A percentile compares a stretch with the other conserved stretches of the same genome.
phyloP scores from a whole-genome alignment of 1,140 invertebrate genomes.

The Panulirus ornatus region DNA sequence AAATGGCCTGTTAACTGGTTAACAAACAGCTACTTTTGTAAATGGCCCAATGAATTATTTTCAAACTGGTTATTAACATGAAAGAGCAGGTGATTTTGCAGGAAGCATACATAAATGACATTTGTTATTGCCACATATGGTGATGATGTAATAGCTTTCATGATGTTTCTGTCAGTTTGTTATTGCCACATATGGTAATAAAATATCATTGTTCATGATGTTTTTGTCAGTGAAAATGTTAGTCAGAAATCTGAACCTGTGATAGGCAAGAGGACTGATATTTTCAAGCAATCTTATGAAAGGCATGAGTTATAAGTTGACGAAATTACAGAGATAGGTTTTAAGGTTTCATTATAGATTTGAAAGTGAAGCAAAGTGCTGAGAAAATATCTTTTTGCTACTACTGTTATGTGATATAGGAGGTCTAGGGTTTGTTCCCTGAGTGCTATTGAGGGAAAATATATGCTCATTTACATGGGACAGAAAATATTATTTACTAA shows the following conservation, averaged over 20 bases:
- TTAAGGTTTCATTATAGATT: background rate
- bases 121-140: background rate
- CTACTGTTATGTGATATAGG: background rate
- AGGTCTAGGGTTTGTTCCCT: background rate
- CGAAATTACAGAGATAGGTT: too few relatives aligned
- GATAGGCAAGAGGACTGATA: background rate
- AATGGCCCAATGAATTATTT: background rate
- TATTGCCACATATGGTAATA: background rate
- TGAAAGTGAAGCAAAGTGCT: background rate
- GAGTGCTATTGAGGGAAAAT: background rate
- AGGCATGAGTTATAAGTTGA: too few relatives aligned
- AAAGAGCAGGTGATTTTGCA: background rate
- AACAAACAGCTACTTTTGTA: background rate
- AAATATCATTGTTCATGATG: background rate
- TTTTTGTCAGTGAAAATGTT: background rate
- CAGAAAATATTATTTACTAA: background rate
- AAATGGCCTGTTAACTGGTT: too few relatives aligned
- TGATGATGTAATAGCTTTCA: background rate
- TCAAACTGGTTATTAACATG: background rate
- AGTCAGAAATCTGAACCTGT: background rate
- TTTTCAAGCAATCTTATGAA: too few relatives aligned
- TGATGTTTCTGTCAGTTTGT: background rate
- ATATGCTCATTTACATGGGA: background rate
- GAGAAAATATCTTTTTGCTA: background rate
- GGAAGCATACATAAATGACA: background rate